phyloP scores from a whole-genome alignment of 2,797 vertebrate genomes.

The Pangasius sanitwongsei region DNA sequence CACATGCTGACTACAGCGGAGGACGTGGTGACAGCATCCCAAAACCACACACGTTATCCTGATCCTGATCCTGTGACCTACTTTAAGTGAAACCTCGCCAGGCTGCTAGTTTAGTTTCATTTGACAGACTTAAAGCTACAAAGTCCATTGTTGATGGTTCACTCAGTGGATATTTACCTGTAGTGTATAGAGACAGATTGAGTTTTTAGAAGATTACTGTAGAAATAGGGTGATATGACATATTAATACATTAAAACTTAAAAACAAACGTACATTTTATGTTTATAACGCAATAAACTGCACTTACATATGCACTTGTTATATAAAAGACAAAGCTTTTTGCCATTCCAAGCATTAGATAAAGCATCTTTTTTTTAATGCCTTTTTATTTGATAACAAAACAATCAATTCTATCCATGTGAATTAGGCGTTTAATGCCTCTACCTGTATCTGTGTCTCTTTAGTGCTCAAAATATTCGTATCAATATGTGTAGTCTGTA shows the following conservation, averaged over 20 bases:
- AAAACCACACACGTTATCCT: neutral
- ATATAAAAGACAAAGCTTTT: neutral
- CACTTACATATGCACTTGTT: neutral
- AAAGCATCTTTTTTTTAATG: neutral
- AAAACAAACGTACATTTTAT: neutral
- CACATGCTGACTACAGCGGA: neutral
- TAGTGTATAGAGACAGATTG: neutral
- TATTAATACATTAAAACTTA: neutral
- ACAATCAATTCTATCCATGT: neutral
- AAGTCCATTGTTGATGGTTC: neutral
- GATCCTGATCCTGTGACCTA: constrained; percentile 25
- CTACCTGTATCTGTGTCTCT: neutral
- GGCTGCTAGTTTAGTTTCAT: constrained; percentile 40
- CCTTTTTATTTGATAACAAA: no score
- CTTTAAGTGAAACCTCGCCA: constrained; percentile 50
- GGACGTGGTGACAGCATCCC: neutral
- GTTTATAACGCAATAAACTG: neutral
- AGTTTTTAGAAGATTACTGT: neutral
- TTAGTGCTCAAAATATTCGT: no score
- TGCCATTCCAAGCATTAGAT: neutral
- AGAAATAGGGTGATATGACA: neutral
- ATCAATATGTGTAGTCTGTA: neutral
- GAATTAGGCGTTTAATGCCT: neutral
- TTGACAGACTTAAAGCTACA: constrained; percentile 32
- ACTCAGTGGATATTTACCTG: neutral